Conservation (phyloP, 1,140 invertebrate species). For the Cydia amplana region DNA sequence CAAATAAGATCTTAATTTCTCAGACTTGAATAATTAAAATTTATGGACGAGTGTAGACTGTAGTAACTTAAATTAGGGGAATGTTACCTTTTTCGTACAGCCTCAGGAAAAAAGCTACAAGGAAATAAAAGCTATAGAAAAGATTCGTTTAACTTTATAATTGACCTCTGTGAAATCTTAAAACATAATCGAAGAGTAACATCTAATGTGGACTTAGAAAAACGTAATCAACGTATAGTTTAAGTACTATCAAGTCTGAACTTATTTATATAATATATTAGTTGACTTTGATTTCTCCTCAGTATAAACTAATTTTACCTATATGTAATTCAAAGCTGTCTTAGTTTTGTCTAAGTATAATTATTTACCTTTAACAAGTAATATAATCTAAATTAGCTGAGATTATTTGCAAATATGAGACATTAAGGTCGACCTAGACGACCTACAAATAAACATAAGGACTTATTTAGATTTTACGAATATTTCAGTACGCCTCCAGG, state of each 20-base stretch:
- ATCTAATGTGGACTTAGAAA: too few species aligned
- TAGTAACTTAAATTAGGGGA: too few species aligned
- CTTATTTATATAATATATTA: too few species aligned
- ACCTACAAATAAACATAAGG: background rate
- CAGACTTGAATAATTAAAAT: too few species aligned
- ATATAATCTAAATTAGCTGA: background rate
- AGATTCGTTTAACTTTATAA: too few species aligned
- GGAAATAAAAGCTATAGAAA: too few species aligned
- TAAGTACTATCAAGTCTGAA: background rate
- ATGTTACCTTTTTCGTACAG: too few species aligned
- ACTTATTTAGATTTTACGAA: background rate
- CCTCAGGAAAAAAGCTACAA: too few species aligned
- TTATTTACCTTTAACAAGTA: slow-evolving; percentile 1
- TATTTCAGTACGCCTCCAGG: background rate
- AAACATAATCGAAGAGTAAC: too few species aligned
- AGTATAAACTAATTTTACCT: background rate
- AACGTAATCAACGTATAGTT: too few species aligned
- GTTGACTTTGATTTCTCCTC: background rate
- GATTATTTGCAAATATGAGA: background rate
- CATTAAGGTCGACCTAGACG: background rate
- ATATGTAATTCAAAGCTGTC: background rate
- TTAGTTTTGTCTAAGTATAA: background rate
- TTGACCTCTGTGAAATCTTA: too few species aligned
- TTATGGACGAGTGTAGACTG: too few species aligned
- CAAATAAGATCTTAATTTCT: background rate